Percentiles rank a stretch among this genome's conserved stretches.
Conservation (phyloP, 2,797 vertebrate species). For the Limosa lapponica region DNA sequence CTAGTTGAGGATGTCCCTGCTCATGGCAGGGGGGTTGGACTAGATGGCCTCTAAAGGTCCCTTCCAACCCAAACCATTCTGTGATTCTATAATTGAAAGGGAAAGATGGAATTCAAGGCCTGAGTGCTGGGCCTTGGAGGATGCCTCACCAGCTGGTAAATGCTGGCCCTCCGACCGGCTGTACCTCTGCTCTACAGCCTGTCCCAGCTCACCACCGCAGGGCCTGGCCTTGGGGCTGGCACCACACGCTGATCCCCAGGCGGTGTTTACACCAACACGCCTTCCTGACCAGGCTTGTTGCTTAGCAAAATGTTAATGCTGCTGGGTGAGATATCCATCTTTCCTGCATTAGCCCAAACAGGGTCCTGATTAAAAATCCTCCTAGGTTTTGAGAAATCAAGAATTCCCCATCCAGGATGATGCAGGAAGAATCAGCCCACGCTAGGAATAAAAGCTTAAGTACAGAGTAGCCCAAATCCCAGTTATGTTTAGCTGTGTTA, state of each 20-base stretch:
- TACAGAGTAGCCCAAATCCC: neutral
- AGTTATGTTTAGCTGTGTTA: neutral
- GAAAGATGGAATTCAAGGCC: neutral
- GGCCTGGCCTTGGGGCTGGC: neutral
- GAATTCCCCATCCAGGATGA: neutral
- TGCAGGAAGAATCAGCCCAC: neutral
- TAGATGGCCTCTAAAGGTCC: neutral
- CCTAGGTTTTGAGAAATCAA: neutral
- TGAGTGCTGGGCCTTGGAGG: rapidly evolving
- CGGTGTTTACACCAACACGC: rapidly evolving
- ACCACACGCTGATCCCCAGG: neutral
- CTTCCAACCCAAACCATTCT: neutral
- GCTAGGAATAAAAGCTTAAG: neutral
- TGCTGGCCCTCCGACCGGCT: rapidly evolving
- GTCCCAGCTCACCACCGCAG: neutral
- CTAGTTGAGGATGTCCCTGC: neutral
- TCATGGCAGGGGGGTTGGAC: neutral
- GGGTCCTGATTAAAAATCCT: neutral
- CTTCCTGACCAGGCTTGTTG: neutral
- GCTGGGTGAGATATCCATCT: neutral
- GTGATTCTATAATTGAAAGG: neutral
- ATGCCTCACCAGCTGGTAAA: neutral
- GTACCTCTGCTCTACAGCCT: neutral
- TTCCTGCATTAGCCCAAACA: neutral
- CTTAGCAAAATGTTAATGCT: neutral